phyloP scores from a whole-genome alignment of 2,888 invertebrate species.

The Caradrina clavipalpis region DNA sequence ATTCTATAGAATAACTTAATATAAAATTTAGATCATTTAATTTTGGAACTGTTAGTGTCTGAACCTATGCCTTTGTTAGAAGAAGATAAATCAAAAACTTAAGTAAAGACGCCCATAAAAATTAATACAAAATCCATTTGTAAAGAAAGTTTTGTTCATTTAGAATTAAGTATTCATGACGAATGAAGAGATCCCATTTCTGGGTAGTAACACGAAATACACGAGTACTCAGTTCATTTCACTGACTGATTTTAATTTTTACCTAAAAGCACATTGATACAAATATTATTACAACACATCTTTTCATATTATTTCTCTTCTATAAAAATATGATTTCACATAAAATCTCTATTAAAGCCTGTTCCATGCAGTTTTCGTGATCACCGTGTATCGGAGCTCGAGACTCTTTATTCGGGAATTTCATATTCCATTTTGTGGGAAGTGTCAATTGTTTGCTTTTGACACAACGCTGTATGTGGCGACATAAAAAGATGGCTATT shows the following conservation, averaged over 20 bases:
- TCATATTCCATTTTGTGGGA: not conserved
- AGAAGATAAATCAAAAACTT: too few relatives aligned
- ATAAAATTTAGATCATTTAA: not conserved
- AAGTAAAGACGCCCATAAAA: slow-evolving; percentile 3
- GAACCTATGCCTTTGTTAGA: not conserved
- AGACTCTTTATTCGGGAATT: slow-evolving; percentile 36
- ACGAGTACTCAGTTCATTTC: slow-evolving; percentile 7
- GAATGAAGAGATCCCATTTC: slow-evolving; percentile 28
- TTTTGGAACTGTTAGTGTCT: not conserved
- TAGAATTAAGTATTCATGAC: slow-evolving; percentile 18
- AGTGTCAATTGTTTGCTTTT: slow-evolving; percentile 19
- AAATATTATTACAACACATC: slow-evolving; percentile 66
- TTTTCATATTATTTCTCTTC: slow-evolving; percentile 60
- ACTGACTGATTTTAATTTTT: slow-evolving; percentile 33
- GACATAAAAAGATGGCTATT: not conserved
- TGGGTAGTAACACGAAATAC: slow-evolving; percentile 9
- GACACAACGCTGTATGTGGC: not conserved
- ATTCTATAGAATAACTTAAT: not conserved
- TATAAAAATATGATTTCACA: slow-evolving; percentile 69
- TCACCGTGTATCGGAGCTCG: slow-evolving; percentile 58
- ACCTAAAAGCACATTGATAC: slow-evolving; percentile 76
- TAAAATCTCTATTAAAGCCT: slow-evolving; percentile 83
- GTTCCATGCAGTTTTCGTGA: slow-evolving; percentile 79
- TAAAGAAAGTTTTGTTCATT: slow-evolving; percentile 21
- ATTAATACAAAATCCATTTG: slow-evolving; percentile 10